phyloP scores from a whole-genome alignment of 2,113 vertebrate species.

The human (Homo sapiens) region DNA sequence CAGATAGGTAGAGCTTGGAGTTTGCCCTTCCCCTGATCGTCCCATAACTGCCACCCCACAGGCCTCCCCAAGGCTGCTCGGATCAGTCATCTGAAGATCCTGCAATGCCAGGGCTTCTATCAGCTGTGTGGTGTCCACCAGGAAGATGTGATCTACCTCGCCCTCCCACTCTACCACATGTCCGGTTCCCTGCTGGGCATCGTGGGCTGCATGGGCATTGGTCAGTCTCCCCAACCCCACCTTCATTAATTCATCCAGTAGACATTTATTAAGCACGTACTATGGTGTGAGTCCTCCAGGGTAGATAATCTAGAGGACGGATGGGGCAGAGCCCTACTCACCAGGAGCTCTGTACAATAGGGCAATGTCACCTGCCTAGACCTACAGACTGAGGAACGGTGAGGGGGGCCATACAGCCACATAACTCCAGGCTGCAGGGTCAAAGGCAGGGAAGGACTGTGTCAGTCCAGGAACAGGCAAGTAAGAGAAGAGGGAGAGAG shows the following conservation, averaged over 20 bases:
- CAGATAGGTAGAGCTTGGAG: accelerated
- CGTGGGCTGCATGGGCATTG: conserved; percentile 91
- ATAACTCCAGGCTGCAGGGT: not conserved
- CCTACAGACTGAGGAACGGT: not conserved
- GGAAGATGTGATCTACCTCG: conserved; percentile 89
- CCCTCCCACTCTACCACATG: conserved; percentile 94
- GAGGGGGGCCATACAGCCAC: accelerated
- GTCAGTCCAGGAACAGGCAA: not conserved
- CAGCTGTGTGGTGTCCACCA: conserved; percentile 87
- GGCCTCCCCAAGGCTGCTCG: conserved; percentile 93
- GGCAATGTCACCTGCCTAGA: not conserved
- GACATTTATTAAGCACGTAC: not conserved
- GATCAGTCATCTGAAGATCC: conserved; percentile 90
- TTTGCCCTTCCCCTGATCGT: not conserved
- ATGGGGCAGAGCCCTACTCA: not conserved
- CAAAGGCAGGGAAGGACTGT: not conserved
- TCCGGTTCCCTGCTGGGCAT: conserved; percentile 91
- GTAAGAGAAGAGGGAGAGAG: not conserved
- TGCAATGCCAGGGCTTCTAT: conserved; percentile 89
- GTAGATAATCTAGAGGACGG: not conserved
- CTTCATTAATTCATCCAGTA: not conserved
- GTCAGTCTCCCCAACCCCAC: conserved; percentile 78
- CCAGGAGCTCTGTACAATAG: not conserved
- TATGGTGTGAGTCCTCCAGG: not conserved
- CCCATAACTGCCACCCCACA: conserved; percentile 9